phyloP scores from a whole-genome alignment of 1,140 invertebrate genomes.

The Centruroides sculpturatus region DNA sequence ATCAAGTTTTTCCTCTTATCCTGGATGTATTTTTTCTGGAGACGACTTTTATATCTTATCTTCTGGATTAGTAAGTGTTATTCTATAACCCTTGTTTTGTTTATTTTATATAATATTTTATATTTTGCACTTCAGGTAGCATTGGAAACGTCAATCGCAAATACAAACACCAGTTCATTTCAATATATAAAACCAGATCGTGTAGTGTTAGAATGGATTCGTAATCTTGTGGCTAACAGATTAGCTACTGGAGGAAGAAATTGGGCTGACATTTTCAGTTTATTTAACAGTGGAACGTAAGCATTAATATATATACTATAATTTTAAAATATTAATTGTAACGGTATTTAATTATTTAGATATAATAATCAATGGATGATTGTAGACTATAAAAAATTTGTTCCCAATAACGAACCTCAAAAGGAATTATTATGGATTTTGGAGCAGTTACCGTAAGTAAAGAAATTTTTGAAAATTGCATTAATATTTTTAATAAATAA shows the following conservation, averaged over 20 bases:
- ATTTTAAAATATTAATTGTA: no score
- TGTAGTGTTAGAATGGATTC: slow-evolving; percentile 56
- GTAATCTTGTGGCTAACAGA: slow-evolving; percentile 72
- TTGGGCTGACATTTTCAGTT: slow-evolving; percentile 47
- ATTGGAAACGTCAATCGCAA: slow-evolving; percentile 57
- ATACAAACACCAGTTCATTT: slow-evolving; percentile 47
- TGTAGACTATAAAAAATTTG: slow-evolving; percentile 52
- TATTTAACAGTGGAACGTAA: slow-evolving; percentile 59
- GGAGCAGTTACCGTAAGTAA: slow-evolving; percentile 62
- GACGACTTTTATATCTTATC: slow-evolving; percentile 71
- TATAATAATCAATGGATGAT: slow-evolving; percentile 82
- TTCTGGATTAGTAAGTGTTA: slow-evolving; percentile 41
- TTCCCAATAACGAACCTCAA: slow-evolving; percentile 32
- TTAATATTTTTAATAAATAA: no score
- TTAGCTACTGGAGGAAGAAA: slow-evolving; percentile 49
- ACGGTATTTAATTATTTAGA: slow-evolving; percentile 19
- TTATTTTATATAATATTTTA: background rate
- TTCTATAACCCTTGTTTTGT: background rate
- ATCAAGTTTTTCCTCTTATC: slow-evolving; percentile 73
- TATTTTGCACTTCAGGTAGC: slow-evolving; percentile 21
- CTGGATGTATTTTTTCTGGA: slow-evolving; percentile 65
- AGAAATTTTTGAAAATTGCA: no score
- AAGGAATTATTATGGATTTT: slow-evolving; percentile 53
- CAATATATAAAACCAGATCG: slow-evolving; percentile 37
- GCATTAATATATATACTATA: slow-evolving; percentile 9